phyloP scores from a whole-genome alignment of 2,113 vertebrate genomes.

The Calidris pugnax region DNA sequence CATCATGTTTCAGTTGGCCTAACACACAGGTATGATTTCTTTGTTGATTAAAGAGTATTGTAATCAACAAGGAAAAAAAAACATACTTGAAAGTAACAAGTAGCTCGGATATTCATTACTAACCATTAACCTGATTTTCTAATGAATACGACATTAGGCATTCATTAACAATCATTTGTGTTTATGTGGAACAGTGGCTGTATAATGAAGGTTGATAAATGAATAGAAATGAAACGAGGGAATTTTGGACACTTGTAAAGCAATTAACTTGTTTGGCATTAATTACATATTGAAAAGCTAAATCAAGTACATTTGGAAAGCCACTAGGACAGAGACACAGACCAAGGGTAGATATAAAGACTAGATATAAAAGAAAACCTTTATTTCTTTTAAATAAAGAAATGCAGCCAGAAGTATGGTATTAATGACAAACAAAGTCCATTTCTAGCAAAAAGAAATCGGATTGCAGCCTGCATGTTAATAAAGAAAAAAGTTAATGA shows the following conservation, averaged over 20 bases:
- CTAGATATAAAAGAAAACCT: constrained; percentile 62
- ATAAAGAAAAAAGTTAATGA: constrained; percentile 61
- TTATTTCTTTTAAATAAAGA: constrained; percentile 71
- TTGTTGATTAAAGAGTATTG: constrained; percentile 61
- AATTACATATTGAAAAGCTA: constrained; percentile 88
- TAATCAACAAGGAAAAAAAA: constrained; percentile 32
- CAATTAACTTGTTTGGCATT: constrained; percentile 87
- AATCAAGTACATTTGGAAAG: constrained; percentile 88
- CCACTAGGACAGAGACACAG: constrained; percentile 63
- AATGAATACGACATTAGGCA: constrained; percentile 83
- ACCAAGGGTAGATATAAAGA: constrained; percentile 72
- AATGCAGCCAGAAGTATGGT: constrained; percentile 60
- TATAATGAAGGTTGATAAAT: constrained; percentile 82
- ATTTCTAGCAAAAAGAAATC: constrained; percentile 58
- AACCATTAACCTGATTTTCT: constrained; percentile 83
- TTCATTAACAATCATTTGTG: constrained; percentile 84
- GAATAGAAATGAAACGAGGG: constrained; percentile 80
- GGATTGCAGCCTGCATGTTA: constrained; percentile 51
- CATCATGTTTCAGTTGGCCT: constrained; percentile 40
- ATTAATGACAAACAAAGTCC: constrained; percentile 72
- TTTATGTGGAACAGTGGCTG: constrained; percentile 77
- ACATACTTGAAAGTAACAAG: constrained; percentile 68
- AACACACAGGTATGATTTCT: constrained; percentile 69
- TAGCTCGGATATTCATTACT: constrained; percentile 73
- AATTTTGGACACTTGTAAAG: constrained; percentile 84